Evolutionary conservation across 2,888 invertebrate genomes (phyloP).

Genomic region (Dryobota labecula): DNA sequence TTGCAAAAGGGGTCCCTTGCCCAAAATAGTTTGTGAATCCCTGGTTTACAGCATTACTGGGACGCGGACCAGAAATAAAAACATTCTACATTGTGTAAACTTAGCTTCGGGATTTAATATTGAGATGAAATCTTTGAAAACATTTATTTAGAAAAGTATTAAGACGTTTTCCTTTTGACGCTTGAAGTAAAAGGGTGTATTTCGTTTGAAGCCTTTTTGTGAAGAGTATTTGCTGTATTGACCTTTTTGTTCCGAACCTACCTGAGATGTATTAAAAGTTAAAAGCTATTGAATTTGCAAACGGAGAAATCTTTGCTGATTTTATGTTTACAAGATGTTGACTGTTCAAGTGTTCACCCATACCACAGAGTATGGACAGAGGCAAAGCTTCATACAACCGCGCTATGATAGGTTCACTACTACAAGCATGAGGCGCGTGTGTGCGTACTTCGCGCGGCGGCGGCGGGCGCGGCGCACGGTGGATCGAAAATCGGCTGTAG

Average conservation of each 20-base stretch:
- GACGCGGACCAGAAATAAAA: background rate
- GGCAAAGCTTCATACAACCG: too few relatives aligned
- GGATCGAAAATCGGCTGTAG: too few relatives aligned
- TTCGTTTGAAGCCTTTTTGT: conserved; percentile 35
- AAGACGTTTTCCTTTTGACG: conserved; percentile 31
- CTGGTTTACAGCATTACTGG: conserved; percentile 32
- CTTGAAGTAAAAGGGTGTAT: conserved; percentile 25
- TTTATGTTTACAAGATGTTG: conserved; percentile 1
- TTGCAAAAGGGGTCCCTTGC: too few relatives aligned
- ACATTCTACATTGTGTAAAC: conserved; percentile 20
- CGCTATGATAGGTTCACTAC: too few relatives aligned
- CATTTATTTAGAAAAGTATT: conserved; percentile 33
- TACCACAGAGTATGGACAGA: too few relatives aligned
- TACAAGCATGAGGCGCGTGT: too few relatives aligned
- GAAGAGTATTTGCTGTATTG: conserved; percentile 27
- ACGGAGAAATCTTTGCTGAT: conserved; percentile 4
- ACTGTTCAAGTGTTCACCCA: too few relatives aligned
- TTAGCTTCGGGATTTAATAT: conserved; percentile 10
- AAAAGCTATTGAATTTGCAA: conserved; percentile 28
- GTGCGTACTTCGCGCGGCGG: too few relatives aligned
- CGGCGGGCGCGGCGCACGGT: too few relatives aligned
- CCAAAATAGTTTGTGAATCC: too few relatives aligned
- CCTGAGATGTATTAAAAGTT: conserved; percentile 27
- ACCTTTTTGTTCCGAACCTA: conserved; percentile 9
- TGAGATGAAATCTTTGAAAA: conserved; percentile 21